These are phyloP conservation scores for Melanostoma mellinum DNA, from an alignment of 2,888 invertebrate genomes.

Conservation along the genomic window DNA sequence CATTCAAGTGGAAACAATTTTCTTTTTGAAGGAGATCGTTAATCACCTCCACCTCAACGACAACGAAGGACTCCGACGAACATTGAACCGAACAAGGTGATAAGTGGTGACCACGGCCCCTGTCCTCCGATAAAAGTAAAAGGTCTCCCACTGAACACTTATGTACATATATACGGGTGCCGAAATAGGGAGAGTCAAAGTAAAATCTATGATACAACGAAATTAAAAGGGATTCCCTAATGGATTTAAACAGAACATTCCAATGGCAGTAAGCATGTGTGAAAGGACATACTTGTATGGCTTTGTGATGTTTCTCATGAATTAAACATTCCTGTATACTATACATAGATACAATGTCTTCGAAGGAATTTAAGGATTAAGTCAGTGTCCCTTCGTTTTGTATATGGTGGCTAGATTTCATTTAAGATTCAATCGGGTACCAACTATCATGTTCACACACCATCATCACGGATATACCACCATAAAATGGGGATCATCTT, in stretches of 20 bases:
- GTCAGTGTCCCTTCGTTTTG: constrained; percentile 51
- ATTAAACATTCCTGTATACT: constrained; percentile 62
- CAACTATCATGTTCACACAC: constrained; percentile 70
- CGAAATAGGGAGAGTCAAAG: neutral
- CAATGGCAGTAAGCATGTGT: constrained; percentile 63
- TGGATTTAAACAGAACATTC: constrained; percentile 65
- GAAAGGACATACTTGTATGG: constrained; percentile 67
- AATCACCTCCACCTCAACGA: constrained; percentile 46
- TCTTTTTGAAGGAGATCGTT: constrained; percentile 60
- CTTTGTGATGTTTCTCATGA: constrained; percentile 39
- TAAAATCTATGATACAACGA: constrained; percentile 53
- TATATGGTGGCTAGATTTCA: constrained; percentile 44
- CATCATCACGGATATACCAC: constrained; percentile 59
- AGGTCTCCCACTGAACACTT: constrained; percentile 23
- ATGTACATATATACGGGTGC: too few relatives aligned
- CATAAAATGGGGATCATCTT: constrained; percentile 46
- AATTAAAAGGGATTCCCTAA: constrained; percentile 71
- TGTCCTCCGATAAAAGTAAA: neutral
- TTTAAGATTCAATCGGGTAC: constrained; percentile 66
- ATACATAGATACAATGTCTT: constrained; percentile 5
- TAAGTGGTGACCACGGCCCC: constrained; percentile 48
- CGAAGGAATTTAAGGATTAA: constrained; percentile 59
- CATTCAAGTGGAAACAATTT: constrained; percentile 66
- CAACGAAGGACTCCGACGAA: constrained; percentile 27
- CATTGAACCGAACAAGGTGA: constrained; percentile 57